Base-by-base conservation (phyloP, 2,888 invertebrate species). In the Diadegma fenestrale region DNA sequence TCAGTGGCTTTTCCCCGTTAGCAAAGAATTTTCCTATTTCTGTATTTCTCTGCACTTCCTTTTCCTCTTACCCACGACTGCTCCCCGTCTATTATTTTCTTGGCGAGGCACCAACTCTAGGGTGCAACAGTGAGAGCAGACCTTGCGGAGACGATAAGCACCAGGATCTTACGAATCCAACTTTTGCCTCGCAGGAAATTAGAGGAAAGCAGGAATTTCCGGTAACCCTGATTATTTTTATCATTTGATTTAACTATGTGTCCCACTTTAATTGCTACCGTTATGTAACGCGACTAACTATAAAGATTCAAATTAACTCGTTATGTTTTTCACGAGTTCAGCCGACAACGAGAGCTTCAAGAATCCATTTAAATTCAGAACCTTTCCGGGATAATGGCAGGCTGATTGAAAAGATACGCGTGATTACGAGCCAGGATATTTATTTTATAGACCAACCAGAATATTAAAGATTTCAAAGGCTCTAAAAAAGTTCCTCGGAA, bases 51-150 rank as follows among this genome's bases (percentile, higher is more conserved):
- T 8, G n/a, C 69, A 69, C 58, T 51, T 33, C 30, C 30, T 17
- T 51, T 71, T 33, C n/a, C 51, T 71, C 71, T 33, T 30, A 54
- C 66, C 58, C 54, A 48, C 22, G 12, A 61, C 26, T 73, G 66
- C 26, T 77, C 75, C 61, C 30, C 58, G 43, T 48, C 58, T 69
- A 76, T 79, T 79, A 79, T 85, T 76, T 82, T 85, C 82, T 85
- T 85, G 85, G 85, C 82, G 58, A 33, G 26, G 69, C 22, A 82
- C 85, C 85, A 85, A 85, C 58, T 82, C 43, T 43, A 43, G 73
- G 43, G 30, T 43, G 69, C 82, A 63, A 68, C 81, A 68, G 61
- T 37, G 30, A 48, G 43, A 68, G 58, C 30, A 66, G 63, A 51
- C 63, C 66, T 78, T 41, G n/a, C 30, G n/a, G 33, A 51, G 26